A percentile compares a stretch with the other conserved stretches of the same genome.
Conservation (phyloP, 2,888 invertebrate species). For the Heliconius cydno region DNA sequence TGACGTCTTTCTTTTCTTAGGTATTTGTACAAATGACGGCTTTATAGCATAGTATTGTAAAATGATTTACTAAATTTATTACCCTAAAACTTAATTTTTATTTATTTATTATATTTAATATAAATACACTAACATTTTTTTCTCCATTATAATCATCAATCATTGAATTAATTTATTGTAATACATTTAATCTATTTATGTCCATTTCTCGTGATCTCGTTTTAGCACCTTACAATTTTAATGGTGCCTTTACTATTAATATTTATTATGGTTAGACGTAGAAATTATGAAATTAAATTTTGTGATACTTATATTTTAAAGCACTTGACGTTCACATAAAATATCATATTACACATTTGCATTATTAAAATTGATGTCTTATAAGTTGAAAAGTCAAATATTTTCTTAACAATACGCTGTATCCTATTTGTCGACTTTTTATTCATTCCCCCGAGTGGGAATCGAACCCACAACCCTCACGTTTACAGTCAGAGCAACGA, state of each 20-base stretch:
- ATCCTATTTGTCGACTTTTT: too few species aligned
- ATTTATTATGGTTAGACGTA: neutral
- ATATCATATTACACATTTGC: neutral
- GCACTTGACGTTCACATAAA: neutral
- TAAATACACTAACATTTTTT: neutral
- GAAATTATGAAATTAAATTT: neutral
- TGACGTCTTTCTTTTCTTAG: neutral
- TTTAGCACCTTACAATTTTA: neutral
- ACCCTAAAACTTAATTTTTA: neutral
- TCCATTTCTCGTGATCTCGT: constrained; percentile 8
- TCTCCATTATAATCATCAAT: neutral
- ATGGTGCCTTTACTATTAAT: neutral
- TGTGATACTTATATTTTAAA: neutral
- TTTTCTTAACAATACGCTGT: too few species aligned
- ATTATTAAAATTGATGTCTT: neutral
- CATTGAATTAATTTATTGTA: neutral
- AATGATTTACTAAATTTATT: too few species aligned
- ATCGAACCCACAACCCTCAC: too few species aligned
- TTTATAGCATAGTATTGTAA: too few species aligned
- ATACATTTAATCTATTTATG: neutral
- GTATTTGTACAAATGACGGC: too few species aligned
- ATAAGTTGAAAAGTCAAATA: too few species aligned
- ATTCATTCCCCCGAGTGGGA: too few species aligned
- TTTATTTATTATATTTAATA: too few species aligned
- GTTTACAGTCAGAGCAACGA: too few species aligned